Base-by-base conservation (phyloP, 2,113 vertebrate species). In the Chaenogobius annularis region DNA sequence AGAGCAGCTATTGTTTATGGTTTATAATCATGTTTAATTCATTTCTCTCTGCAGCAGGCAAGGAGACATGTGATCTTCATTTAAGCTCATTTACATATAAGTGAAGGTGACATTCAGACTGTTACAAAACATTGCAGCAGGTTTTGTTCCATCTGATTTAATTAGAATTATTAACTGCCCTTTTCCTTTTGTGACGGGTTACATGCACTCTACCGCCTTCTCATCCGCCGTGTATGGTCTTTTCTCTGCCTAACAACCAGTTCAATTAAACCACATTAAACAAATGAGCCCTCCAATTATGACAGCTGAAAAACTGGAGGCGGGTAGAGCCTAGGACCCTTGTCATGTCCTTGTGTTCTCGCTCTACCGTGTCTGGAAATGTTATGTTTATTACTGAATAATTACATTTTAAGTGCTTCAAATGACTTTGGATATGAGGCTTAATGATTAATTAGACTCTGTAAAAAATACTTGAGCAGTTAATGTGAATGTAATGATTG, bases 391-490 rank as follows among this genome's bases (percentile, higher is more conserved):
- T 88, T 74, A 71, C 56, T 74, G 82, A 88, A 89, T 90, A 90
- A 91, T 92, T 92, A 87, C 75, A 88, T 91, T 90, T 90, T 83
- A 92, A 92, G 86, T 79, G 88, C 87, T 90, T 85, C 67, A 87
- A 87, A 90, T 86, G 77, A 90, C 82, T 89, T 79, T 56, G 79
- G 74, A 80, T 82, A 81, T 78, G 83, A 78, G 74, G 79, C 79
- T 75, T 82, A 80, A 87, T 91, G 87, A 93, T 90, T 90, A 91
- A 92, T 92, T 88, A 72, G 72, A 35, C 74, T 77, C 63, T 64
- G 64, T 80, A 76, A 73, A 71, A 66, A 87, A 87, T 73, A 81
- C 75, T 74, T 55, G 65, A 56, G 62, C 62, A n/a, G 77, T 78
- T 91, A 90, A 90, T 89, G 84, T 47, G 69, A 17, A 74, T 73